phyloP scores from a whole-genome alignment of 2,113 vertebrate genomes.

The Tachuris rubrigastra region DNA sequence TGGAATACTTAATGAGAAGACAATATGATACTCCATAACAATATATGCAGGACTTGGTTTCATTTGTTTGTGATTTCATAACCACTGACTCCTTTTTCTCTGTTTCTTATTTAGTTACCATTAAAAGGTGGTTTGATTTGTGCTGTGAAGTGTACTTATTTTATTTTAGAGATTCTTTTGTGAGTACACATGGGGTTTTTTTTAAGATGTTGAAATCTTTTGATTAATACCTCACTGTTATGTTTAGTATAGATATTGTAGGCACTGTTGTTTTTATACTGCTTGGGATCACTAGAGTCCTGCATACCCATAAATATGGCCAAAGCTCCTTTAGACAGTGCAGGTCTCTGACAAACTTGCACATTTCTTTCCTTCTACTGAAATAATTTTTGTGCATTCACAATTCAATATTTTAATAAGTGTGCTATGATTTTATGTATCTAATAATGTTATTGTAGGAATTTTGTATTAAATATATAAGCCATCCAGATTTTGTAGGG shows the following conservation, averaged over 20 bases:
- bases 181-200: background rate
- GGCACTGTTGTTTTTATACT: background rate
- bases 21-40: background rate
- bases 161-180: background rate
- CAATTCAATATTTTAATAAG: background rate
- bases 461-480: background rate
- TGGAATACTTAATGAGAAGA: background rate
- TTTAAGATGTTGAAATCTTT: background rate
- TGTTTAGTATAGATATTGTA: background rate
- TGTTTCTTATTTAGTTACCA: background rate
- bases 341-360: background rate
- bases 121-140: background rate
- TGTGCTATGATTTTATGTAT: background rate
- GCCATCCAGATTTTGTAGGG: background rate
- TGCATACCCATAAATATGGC: background rate
- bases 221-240: background rate
- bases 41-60: background rate
- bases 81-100: background rate
- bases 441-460: background rate
- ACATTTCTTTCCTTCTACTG: background rate
- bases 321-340: background rate
- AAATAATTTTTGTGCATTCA: background rate
- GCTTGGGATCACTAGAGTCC: background rate
- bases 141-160: background rate
- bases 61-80: background rate